Evolutionary conservation across 2,113 vertebrate species (phyloP).

Genomic region (Corapipo altera): DNA sequence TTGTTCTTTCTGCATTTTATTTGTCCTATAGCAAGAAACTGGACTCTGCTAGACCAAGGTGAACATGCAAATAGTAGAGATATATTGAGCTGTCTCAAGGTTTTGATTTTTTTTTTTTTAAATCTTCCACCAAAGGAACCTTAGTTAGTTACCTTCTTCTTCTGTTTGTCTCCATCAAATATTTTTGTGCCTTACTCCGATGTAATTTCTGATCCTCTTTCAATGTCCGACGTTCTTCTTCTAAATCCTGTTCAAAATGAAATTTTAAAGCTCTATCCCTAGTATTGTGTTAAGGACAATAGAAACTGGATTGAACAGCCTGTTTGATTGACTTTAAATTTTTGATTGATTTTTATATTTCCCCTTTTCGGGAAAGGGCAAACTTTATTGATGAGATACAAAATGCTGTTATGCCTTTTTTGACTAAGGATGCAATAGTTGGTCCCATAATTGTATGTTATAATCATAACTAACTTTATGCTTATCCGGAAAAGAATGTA

Average conservation of each 20-base stretch:
- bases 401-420: background rate
- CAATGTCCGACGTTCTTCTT: constrained; percentile 78
- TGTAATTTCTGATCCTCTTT: constrained; percentile 82
- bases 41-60: background rate
- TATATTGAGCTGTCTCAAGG: background rate
- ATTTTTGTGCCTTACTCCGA: constrained; percentile 78
- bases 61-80: background rate
- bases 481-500: background rate
- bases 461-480: background rate
- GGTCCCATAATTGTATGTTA: background rate
- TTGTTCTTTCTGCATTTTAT: background rate
- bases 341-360: background rate
- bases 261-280: constrained; percentile 66
- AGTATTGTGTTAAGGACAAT: constrained; percentile 73
- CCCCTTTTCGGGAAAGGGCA: background rate
- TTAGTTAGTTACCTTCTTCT: constrained; percentile 82
- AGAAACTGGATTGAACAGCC: background rate
- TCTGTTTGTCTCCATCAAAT: constrained; percentile 84
- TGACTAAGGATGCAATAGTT: background rate
- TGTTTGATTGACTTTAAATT: background rate
- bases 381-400: background rate
- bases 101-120: background rate
- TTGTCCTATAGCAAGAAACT: background rate
- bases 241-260: constrained; percentile 69
- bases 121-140: background rate